These are phyloP conservation scores for Mandrillus leucophaeus DNA, from an alignment of 2,113 vertebrate genomes.

Conservation along the genomic window DNA sequence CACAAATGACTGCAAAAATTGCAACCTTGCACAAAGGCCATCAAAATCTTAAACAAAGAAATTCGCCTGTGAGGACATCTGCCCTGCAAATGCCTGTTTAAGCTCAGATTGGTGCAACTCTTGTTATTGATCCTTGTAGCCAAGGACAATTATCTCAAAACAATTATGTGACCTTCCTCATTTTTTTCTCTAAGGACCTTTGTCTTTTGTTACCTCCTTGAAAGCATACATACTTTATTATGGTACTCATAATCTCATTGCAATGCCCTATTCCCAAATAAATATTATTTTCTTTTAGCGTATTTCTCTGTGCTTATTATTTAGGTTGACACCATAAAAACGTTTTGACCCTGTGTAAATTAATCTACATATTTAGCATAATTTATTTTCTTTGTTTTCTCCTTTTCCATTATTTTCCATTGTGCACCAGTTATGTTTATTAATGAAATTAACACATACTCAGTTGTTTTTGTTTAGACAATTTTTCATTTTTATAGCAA, in stretches of 20 bases:
- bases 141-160: not conserved
- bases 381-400: not conserved
- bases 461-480: not conserved
- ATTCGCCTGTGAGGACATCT: not conserved
- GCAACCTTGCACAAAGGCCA: not conserved
- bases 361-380: not conserved
- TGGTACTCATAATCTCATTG: not conserved
- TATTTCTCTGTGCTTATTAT: not conserved
- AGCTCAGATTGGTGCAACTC: not conserved
- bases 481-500: conserved; percentile 42
- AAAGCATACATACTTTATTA: not conserved
- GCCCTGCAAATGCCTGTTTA: not conserved
- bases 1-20: not conserved
- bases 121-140: not conserved
- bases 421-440: not conserved
- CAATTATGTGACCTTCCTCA: not conserved
- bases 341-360: not conserved
- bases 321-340: not conserved
- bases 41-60: not conserved
- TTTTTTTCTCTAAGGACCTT: not conserved
- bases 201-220: not conserved
- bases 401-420: not conserved
- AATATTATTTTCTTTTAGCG: not conserved
- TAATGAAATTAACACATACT: not conserved
- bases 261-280: not conserved